These are phyloP conservation scores for Drosophila chauvacae DNA, from an alignment of 1,140 invertebrate species.

Conservation along the genomic window DNA sequence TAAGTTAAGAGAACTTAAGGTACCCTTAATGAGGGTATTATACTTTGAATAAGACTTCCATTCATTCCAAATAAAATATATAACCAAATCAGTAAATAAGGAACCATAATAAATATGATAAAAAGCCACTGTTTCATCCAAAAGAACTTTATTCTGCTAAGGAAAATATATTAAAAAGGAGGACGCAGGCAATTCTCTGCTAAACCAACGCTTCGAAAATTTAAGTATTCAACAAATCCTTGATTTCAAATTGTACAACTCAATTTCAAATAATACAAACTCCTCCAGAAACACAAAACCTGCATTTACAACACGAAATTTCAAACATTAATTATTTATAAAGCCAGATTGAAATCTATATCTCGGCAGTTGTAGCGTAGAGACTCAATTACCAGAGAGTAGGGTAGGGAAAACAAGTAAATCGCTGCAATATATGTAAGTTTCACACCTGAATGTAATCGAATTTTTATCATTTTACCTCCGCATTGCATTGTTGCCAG, in stretches of 20 bases:
- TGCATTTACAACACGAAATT: background rate
- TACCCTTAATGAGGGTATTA: no score
- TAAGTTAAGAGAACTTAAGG: no score
- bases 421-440: constrained; percentile 75
- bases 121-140: no score
- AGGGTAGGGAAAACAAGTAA: constrained; percentile 74
- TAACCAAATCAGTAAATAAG: background rate
- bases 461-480: constrained; percentile 83
- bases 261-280: background rate
- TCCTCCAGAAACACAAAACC: constrained; percentile 3
- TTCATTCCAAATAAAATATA: no score
- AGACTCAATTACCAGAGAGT: constrained; percentile 49
- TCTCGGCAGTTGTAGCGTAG: constrained; percentile 11
- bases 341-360: constrained; percentile 29
- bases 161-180: background rate
- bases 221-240: background rate
- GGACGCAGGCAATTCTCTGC: no score
- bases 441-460: constrained; percentile 83
- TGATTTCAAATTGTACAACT: background rate
- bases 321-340: constrained; percentile 12
- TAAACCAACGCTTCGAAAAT: accelerated
- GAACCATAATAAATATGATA: background rate
- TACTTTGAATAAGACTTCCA: no score
- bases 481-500: constrained; percentile 80
- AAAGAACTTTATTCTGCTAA: background rate